Base-by-base conservation (phyloP, 2,797 vertebrate species). In the Diplodus puntazzo region DNA sequence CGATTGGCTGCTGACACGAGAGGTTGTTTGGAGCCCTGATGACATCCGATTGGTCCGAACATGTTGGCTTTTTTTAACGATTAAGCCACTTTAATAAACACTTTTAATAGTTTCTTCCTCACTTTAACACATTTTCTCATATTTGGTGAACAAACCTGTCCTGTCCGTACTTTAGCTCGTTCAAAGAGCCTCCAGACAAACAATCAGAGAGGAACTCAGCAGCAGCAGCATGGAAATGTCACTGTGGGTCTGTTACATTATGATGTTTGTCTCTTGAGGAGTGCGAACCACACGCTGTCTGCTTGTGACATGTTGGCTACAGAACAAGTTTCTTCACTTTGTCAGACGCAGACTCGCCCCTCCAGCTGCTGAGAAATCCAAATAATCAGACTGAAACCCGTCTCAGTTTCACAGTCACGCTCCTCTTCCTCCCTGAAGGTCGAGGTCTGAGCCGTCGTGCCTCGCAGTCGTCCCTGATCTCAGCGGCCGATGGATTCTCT, bases 401-500 rank as follows among this genome's bases (percentile, higher is more conserved):
- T n/a, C n/a, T 62, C 9, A 8, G 14, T 20, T 49, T 46, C 52
- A 21, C 53, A 20, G 45, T 11, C 4, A 2, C 42, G 50, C 57
- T 55, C 52, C 17, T 54, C 52, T 57, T 74, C 62, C 48, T 18
- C 39, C 48, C 39, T 73, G 68, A 78, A 63, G 67, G 64, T 81
- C 27, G 54, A 63, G 30, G 18, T 58, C 52, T 25, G 57, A 60
- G 27, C 77, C 57, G 67, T 3, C 5, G 74, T 0, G 39, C 25
- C 58, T 61, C 42, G 1, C 14, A 39, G 17, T 58, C 43, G 30
- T 55, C 64, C 39, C 71, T 57, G 69, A n/a, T 75, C 59, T 23
- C 57, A 23, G 50, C 55, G 53, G 55, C 14, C 13, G 17, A 59
- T 72, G 45, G 79, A 78, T 82, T 68, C 68, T 25, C 80, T 76